phyloP scores from a whole-genome alignment of 1,140 invertebrate genomes.

The Drosophila quadrilineata region DNA sequence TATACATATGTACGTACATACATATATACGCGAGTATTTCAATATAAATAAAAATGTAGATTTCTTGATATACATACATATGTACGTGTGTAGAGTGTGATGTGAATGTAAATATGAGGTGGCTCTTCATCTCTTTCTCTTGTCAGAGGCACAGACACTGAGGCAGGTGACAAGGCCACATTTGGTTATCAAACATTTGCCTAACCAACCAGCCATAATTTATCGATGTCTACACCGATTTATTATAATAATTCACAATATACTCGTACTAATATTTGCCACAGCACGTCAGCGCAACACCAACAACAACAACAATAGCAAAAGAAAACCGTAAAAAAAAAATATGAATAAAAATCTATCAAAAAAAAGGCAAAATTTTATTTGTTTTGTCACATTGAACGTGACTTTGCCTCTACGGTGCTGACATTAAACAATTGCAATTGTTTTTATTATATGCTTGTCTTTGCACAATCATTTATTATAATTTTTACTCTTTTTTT shows the following conservation, averaged over 20 bases:
- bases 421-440: conserved; percentile 33
- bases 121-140: conserved; percentile 5
- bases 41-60: no score
- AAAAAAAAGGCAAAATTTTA: background rate
- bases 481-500: no score
- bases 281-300: conserved; percentile 1
- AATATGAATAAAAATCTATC: conserved; percentile 13
- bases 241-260: conserved; percentile 32
- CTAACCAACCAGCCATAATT: conserved; percentile 25
- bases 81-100: no score
- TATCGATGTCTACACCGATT: conserved; percentile 33
- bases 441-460: conserved; percentile 17
- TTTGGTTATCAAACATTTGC: conserved; percentile 38
- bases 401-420: conserved; percentile 28
- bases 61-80: background rate
- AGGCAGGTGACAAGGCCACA: conserved; percentile 32
- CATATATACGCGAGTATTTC: no score
- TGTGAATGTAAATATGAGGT: background rate
- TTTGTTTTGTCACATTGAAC: conserved; percentile 35
- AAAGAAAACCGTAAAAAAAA: no score
- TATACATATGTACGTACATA: background rate
- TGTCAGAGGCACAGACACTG: no score
- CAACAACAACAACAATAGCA: background rate
- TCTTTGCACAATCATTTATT: conserved; percentile 25
- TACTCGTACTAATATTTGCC: conserved; percentile 12